phyloP scores from a whole-genome alignment of 2,797 vertebrate species.

The Falco novaeseelandiae region DNA sequence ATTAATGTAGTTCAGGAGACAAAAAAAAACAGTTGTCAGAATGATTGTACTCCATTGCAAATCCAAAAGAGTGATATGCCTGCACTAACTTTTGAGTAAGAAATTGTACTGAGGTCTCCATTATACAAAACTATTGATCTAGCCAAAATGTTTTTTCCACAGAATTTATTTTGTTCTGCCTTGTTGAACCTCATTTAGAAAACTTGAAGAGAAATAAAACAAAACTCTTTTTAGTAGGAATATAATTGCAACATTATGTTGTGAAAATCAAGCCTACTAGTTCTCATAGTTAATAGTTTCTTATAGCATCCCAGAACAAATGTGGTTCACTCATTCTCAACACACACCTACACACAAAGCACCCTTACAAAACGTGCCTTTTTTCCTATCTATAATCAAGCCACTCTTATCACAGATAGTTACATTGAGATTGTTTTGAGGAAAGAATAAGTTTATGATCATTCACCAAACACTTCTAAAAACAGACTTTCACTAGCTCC shows the following conservation, averaged over 20 bases:
- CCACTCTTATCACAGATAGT: background rate
- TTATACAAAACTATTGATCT: background rate
- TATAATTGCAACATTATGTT: background rate
- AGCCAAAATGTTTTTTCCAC: background rate
- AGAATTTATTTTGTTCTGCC: background rate
- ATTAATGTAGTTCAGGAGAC: background rate
- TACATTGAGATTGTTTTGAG: constrained; percentile 18
- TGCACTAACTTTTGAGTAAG: background rate
- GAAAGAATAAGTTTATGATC: background rate
- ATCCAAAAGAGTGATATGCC: background rate
- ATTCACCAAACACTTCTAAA: constrained; percentile 43
- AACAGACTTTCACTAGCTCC: background rate
- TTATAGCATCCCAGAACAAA: background rate
- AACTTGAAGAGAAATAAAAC: background rate
- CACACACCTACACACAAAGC: background rate
- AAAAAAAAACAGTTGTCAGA: background rate
- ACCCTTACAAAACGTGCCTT: background rate
- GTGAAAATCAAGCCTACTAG: background rate
- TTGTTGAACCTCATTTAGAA: background rate
- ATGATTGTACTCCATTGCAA: background rate
- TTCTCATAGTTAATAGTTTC: background rate
- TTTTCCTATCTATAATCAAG: constrained; percentile 14
- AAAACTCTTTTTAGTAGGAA: background rate
- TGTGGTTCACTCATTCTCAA: background rate
- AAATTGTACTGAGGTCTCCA: background rate